Evolutionary conservation across 2,113 vertebrate genomes (phyloP).

Genomic region (Australoheros scitulus): DNA sequence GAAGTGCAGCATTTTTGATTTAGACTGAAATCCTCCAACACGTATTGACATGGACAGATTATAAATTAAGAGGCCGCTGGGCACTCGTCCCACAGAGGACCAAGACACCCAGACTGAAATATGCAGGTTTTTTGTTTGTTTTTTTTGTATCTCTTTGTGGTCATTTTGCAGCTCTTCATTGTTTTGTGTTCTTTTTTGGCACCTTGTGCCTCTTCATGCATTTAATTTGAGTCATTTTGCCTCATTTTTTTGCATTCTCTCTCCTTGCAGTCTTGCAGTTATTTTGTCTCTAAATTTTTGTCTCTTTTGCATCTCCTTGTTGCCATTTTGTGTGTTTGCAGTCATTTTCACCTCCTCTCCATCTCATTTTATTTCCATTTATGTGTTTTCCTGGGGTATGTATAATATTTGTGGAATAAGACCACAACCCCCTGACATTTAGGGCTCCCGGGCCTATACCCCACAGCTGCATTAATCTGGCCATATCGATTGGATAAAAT

Average conservation of each 20-base stretch:
- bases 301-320: not conserved
- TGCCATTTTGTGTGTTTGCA: not conserved
- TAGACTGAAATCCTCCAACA: not conserved
- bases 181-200: too few relatives aligned
- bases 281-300: not conserved
- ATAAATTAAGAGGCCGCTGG: not conserved
- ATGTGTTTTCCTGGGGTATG: not conserved
- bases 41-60: not conserved
- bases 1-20: not conserved
- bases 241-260: not conserved
- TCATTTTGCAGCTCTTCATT: not conserved
- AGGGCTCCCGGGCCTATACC: not conserved
- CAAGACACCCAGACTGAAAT: not conserved
- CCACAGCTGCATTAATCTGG: not conserved
- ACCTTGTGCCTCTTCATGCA: not conserved
- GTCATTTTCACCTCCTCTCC: not conserved
- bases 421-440: not conserved
- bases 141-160: not conserved
- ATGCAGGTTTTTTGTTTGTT: too few relatives aligned
- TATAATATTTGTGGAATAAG: not conserved
- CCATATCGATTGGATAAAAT: not conserved
- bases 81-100: not conserved
- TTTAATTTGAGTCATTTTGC: not conserved
- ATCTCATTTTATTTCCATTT: not conserved
- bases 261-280: not conserved